A percentile compares a stretch with the other conserved stretches of the same genome.
These are phyloP conservation scores for Cephus cinctus DNA, from an alignment of 1,140 invertebrate genomes.

Conservation along the genomic window DNA sequence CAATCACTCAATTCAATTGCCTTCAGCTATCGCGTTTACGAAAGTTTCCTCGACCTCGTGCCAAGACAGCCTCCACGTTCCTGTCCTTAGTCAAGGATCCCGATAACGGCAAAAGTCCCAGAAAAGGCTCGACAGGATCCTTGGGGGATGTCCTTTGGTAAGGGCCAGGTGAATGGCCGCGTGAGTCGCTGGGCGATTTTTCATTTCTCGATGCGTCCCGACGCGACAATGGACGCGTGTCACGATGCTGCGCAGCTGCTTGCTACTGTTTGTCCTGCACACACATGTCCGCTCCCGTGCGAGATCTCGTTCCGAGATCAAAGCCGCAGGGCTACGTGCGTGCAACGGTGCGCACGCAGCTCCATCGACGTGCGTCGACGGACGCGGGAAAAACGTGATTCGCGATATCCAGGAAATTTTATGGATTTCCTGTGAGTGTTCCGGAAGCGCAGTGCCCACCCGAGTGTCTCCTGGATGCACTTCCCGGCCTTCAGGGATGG, in stretches of 20 bases:
- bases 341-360: constrained; percentile 19
- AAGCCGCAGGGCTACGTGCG: constrained; percentile 28
- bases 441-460: too few relatives aligned
- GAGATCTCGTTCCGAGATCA: constrained; percentile 46
- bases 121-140: too few relatives aligned
- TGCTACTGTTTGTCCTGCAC: constrained; percentile 48
- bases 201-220: constrained; percentile 54
- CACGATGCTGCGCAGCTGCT: constrained; percentile 46
- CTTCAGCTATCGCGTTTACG: too few relatives aligned
- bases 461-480: too few relatives aligned
- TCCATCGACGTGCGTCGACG: too few relatives aligned
- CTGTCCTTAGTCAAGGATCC: too few relatives aligned
- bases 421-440: too few relatives aligned
- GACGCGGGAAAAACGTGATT: neutral
- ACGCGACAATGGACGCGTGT: constrained; percentile 56
- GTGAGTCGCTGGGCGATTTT: constrained; percentile 40
- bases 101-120: too few relatives aligned
- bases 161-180: constrained; percentile 46
- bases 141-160: neutral
- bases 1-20: too few relatives aligned
- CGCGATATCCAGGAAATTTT: neutral
- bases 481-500: too few relatives aligned
- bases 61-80: too few relatives aligned
- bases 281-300: constrained; percentile 39
- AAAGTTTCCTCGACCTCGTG: too few relatives aligned